Evolutionary conservation across 2,888 invertebrate species (phyloP), one percentile per base, ranked within the genome.

Genomic region (Fragum sueziense): DNA sequence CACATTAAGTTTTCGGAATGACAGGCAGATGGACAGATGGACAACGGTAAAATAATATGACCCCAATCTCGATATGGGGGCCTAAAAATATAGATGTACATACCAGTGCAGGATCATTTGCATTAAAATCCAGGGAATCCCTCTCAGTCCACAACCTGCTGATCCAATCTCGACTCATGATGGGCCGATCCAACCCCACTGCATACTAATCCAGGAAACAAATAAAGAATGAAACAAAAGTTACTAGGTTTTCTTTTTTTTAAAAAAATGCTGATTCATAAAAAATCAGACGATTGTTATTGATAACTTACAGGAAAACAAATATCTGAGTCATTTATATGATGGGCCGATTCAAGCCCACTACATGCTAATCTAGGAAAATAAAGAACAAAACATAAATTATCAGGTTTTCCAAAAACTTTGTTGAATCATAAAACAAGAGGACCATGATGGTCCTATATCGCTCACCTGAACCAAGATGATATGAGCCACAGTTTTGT

Each of bases 141-240:
- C 97, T 95, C 85, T 90, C 84, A 84, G 96, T 95, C 99, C 99
- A 99, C 84, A 97, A 96, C 83, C 96, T 95, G 92, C 96, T 95
- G 25, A 99, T 96, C 98, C 98, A 99, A 78, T 96, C 95, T 76
- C 96, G 95, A 86, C 96, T 95, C 94, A 99, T 96, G 86, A 98
- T 96, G 34, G 97, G 97, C 89, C 97, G 95, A 76, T 97, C 96
- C 94, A 98, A 97, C 75, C 97, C 96, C 84, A 96, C 96, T 77
- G 98, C 98, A 94, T 97, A 97, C 94, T 97, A 85, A 22, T 67
- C 73, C 33, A 57, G 25, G 62, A 22, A 72, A 29, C 51, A 70
- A 2, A 57, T n/a, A 34, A 67, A 33, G n/a, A 20, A 62, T 33
- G 11, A 1, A 70, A 11, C 22, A 37, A 4, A 14, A n/a, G n/a